Evolutionary conservation across 2,888 invertebrate species (phyloP).

Genomic region (Troides helena): DNA sequence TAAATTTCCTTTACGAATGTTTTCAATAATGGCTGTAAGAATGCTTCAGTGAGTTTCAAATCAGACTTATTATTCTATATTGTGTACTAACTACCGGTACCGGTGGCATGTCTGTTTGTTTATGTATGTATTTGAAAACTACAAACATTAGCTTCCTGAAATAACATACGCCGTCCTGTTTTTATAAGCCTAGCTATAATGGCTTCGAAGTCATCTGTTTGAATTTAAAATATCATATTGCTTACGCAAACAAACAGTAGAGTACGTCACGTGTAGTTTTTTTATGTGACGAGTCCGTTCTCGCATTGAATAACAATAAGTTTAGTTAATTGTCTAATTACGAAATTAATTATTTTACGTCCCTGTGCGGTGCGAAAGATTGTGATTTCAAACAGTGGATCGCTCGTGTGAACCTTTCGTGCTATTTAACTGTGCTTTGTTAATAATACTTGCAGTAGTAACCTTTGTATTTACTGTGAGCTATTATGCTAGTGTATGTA

Average conservation of each 20-base stretch:
- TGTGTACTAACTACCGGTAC: too few species aligned
- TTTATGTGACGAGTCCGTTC: conserved; percentile 2
- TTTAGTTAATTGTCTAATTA: conserved; percentile 26
- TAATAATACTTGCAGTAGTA: not conserved
- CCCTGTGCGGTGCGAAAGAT: conserved; percentile 1
- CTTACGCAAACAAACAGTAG: conserved; percentile 13
- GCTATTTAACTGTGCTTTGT: conserved; percentile 9
- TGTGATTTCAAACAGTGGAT: conserved; percentile 1
- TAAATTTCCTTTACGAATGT: too few species aligned
- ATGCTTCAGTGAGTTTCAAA: too few species aligned
- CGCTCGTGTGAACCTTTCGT: conserved; percentile 14
- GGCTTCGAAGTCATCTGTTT: not conserved
- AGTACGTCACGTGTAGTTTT: not conserved
- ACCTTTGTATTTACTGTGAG: conserved; percentile 12
- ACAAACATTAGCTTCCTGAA: too few species aligned
- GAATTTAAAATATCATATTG: not conserved
- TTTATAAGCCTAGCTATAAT: not conserved
- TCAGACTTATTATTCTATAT: too few species aligned
- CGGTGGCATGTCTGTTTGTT: too few species aligned
- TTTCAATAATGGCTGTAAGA: too few species aligned
- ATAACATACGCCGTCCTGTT: too few species aligned
- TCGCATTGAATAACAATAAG: conserved; percentile 25
- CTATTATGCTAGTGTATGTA: not conserved
- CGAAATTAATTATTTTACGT: conserved; percentile 12
- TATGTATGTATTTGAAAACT: too few species aligned